These are phyloP conservation scores for Crocuta crocuta DNA, from an alignment of 2,113 vertebrate genomes.

Conservation along the genomic window DNA sequence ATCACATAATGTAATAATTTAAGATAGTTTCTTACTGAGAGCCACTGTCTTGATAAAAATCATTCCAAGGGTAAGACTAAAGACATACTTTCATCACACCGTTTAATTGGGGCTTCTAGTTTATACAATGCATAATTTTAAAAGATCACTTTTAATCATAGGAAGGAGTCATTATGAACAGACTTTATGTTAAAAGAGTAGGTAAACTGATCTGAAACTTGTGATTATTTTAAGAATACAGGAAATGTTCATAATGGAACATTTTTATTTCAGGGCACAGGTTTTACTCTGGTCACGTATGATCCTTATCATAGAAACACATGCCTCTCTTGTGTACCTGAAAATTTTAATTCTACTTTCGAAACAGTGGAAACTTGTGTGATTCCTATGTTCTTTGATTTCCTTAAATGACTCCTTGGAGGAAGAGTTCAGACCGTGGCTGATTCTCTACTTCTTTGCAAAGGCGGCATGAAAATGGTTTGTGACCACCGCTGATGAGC, in stretches of 20 bases:
- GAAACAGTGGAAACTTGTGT: slow-evolving; percentile 48
- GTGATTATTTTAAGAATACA: slow-evolving; percentile 81
- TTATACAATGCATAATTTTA: slow-evolving; percentile 85
- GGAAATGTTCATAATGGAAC: slow-evolving; percentile 74
- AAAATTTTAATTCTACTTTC: slow-evolving; percentile 64
- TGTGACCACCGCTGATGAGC: slow-evolving; percentile 64
- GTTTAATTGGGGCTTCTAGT: slow-evolving; percentile 82
- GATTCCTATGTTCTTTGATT: slow-evolving; percentile 54
- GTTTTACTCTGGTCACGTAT: slow-evolving; percentile 56
- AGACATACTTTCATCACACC: slow-evolving; percentile 81
- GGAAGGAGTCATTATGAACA: slow-evolving; percentile 83
- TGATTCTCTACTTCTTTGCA: slow-evolving; percentile 64
- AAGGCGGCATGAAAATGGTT: slow-evolving; percentile 71
- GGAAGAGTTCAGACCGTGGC: slow-evolving; percentile 43
- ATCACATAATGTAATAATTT: slow-evolving; percentile 86
- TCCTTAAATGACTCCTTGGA: slow-evolving; percentile 52
- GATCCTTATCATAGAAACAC: slow-evolving; percentile 53
- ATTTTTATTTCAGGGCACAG: slow-evolving; percentile 70
- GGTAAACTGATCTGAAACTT: slow-evolving; percentile 77
- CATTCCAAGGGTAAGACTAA: slow-evolving; percentile 72
- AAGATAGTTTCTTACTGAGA: slow-evolving; percentile 81
- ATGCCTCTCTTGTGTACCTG: slow-evolving; percentile 46
- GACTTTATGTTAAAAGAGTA: slow-evolving; percentile 77
- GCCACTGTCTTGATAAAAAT: slow-evolving; percentile 81
- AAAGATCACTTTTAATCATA: slow-evolving; percentile 80